These are phyloP conservation scores for Drosophila ohnishii DNA, from an alignment of 1,140 invertebrate species.

Conservation along the genomic window DNA sequence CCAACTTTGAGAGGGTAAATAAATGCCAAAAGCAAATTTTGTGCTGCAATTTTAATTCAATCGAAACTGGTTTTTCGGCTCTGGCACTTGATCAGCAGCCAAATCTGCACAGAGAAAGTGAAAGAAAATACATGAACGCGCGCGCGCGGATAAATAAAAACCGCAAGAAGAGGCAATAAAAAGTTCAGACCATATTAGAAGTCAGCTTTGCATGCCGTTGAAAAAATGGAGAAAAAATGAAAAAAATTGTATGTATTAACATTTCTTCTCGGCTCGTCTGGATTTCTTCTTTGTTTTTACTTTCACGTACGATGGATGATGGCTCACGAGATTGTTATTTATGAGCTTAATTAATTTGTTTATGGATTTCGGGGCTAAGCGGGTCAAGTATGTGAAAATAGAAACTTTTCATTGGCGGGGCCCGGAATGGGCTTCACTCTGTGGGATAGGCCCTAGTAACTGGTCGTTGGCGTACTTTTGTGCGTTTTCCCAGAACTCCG, in stretches of 20 bases:
- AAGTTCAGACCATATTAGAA: constrained; percentile 80
- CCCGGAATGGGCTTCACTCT: too few relatives aligned
- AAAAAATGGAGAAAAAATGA: constrained; percentile 20
- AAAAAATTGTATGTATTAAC: constrained; percentile 39
- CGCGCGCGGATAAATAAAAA: constrained; percentile 42
- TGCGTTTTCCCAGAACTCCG: constrained; percentile 28
- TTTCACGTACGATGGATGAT: constrained; percentile 63
- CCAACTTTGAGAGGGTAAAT: constrained; percentile 16
- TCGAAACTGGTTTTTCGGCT: constrained; percentile 69
- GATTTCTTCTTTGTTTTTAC: constrained; percentile 76
- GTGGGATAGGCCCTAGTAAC: constrained; percentile 12
- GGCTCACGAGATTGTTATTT: constrained; percentile 60
- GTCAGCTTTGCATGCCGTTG: constrained; percentile 69
- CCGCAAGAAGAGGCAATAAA: constrained; percentile 67
- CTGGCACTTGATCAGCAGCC: constrained; percentile 72
- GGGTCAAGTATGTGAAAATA: constrained; percentile 71
- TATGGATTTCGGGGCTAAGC: constrained; percentile 57
- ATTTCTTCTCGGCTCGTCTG: constrained; percentile 52
- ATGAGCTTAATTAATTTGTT: constrained; percentile 72
- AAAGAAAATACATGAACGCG: constrained; percentile 63
- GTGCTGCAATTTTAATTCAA: constrained; percentile 75
- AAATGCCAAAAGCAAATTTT: constrained; percentile 68
- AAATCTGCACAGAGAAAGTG: constrained; percentile 80
- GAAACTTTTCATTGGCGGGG: constrained; percentile 49
- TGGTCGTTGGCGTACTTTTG: constrained; percentile 27